phyloP scores from a whole-genome alignment of 2,113 vertebrate genomes.

The Triplophysa dalaica region DNA sequence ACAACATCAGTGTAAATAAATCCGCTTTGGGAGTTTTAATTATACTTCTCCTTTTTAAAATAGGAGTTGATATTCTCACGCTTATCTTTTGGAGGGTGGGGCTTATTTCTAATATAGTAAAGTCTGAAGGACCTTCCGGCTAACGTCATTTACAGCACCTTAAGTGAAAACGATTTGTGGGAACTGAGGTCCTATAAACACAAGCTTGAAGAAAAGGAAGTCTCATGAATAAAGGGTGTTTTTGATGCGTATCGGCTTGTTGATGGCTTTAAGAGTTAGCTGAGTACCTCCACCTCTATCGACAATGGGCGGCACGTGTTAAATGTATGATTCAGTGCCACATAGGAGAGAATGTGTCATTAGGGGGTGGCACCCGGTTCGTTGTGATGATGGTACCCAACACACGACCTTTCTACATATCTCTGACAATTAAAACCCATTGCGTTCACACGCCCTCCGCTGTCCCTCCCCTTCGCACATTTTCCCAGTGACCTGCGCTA shows the following conservation, averaged over 20 bases:
- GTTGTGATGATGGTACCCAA: background rate
- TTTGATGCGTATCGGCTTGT: background rate
- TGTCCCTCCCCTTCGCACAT: conserved; percentile 51
- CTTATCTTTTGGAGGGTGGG: too few species aligned
- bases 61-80: too few species aligned
- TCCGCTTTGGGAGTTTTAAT: too few species aligned
- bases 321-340: conserved; percentile 5
- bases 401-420: conserved; percentile 44
- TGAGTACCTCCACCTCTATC: background rate
- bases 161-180: background rate
- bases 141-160: too few species aligned
- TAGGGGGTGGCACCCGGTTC: background rate
- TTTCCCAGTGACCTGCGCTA: conserved; percentile 63
- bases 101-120: too few species aligned
- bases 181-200: background rate
- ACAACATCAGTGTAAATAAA: too few species aligned
- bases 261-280: background rate
- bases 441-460: conserved; percentile 29
- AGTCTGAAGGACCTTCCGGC: too few species aligned
- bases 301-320: background rate
- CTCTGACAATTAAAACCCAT: conserved; percentile 39
- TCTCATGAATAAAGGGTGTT: background rate
- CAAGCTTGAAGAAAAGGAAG: background rate
- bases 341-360: background rate
- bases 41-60: too few species aligned